Percentiles rank a stretch among this genome's conserved stretches.
phyloP scores from a whole-genome alignment of 2,797 vertebrate species.

The Bovichtus variegatus region DNA sequence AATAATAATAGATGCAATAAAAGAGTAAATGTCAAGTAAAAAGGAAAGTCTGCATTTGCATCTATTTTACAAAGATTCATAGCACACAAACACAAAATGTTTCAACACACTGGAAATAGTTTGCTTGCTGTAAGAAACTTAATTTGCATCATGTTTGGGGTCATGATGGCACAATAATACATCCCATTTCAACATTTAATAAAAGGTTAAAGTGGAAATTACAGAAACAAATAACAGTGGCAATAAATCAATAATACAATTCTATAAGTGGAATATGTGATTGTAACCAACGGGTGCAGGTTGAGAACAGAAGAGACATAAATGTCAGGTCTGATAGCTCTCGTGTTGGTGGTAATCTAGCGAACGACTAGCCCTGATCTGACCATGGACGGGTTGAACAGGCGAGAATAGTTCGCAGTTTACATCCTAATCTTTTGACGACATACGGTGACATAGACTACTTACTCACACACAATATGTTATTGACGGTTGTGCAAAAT shows the following conservation, averaged over 20 bases:
- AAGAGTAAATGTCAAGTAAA: no score
- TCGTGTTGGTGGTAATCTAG: conserved; percentile 75
- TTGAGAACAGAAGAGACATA: conserved; percentile 69
- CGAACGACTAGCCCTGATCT: conserved; percentile 78
- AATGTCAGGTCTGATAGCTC: conserved; percentile 61
- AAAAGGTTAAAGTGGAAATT: no score
- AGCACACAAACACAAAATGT: no score
- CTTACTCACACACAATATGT: no score
- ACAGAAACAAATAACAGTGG: not conserved
- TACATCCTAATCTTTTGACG: not conserved
- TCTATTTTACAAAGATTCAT: no score
- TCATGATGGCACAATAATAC: not conserved
- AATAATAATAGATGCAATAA: no score
- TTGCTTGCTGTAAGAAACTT: not conserved
- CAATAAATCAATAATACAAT: not conserved
- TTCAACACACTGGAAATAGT: no score
- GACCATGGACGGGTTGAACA: conserved; percentile 75
- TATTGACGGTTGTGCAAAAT: no score
- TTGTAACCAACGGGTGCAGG: conserved; percentile 79
- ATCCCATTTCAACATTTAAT: not conserved
- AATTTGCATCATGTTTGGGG: accelerated
- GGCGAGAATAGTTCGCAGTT: conserved; percentile 80
- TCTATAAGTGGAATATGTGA: not conserved
- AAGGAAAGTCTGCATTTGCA: no score
- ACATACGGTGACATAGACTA: not conserved